Conservation (phyloP, 2,888 invertebrate genomes). For the Elegia similella region DNA sequence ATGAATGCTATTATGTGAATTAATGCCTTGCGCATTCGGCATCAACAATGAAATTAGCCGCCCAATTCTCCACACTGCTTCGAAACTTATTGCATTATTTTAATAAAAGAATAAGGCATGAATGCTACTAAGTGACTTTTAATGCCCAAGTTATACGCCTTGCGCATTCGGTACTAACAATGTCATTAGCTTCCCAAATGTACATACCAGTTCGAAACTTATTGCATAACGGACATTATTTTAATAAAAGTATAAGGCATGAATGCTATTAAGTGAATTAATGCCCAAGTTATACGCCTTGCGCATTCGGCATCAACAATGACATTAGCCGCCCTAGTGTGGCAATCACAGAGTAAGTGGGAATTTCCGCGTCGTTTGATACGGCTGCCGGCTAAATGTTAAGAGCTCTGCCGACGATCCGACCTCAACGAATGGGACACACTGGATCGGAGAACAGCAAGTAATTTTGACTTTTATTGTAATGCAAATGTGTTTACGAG, state of each 20-base stretch:
- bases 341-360: conserved; percentile 79
- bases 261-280: conserved; percentile 38
- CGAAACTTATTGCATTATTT: no score
- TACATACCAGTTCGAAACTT: no score
- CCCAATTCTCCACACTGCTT: no score
- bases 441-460: conserved; percentile 34
- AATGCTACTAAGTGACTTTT: no score
- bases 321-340: conserved; percentile 78
- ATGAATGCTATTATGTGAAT: conserved; percentile 31
- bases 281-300: conserved; percentile 64
- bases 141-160: no score
- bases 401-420: conserved; percentile 60
- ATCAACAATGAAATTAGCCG: conserved; percentile 78
- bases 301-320: conserved; percentile 75
- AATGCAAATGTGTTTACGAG: no score
- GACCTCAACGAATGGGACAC: conserved; percentile 38
- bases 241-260: background rate
- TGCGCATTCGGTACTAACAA: no score
- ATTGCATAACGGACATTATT: no score
- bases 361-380: conserved; percentile 79
- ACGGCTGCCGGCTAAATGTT: conserved; percentile 74
- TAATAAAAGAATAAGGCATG: no score
- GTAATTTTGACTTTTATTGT: background rate
- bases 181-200: no score
- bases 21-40: conserved; percentile 72